Conservation (phyloP, 2,797 vertebrate species). For the Bradypus variegatus region DNA sequence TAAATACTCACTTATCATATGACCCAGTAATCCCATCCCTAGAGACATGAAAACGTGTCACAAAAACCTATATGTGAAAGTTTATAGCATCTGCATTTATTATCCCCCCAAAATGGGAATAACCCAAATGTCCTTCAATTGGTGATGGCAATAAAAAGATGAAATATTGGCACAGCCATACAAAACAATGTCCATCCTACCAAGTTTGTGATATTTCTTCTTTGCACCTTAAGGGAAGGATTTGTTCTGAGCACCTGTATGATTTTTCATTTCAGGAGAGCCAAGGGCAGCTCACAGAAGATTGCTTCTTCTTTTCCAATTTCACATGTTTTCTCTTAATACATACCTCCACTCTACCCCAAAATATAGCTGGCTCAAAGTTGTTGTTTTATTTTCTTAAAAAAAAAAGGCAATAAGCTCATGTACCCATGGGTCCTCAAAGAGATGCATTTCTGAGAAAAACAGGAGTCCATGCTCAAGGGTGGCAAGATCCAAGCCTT, state of each 20-base stretch:
- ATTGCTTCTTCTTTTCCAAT: neutral
- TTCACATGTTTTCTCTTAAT: neutral
- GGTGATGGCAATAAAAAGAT: neutral
- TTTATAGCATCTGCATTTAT: neutral
- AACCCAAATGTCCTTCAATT: neutral
- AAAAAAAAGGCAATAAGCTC: neutral
- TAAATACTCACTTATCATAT: neutral
- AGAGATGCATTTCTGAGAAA: slow-evolving; percentile 20
- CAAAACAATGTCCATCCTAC: neutral
- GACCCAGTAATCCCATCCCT: neutral
- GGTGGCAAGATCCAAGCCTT: neutral
- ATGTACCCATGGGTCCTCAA: neutral
- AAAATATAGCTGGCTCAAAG: neutral
- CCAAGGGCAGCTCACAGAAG: neutral
- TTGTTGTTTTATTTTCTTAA: neutral
- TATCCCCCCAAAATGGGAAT: neutral
- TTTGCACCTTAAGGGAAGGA: neutral
- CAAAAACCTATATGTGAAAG: neutral
- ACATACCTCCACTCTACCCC: neutral
- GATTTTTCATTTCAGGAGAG: slow-evolving; percentile 31
- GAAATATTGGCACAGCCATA: neutral
- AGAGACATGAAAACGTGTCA: neutral
- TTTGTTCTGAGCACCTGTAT: neutral
- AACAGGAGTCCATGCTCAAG: neutral
- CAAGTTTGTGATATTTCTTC: neutral